A percentile compares a stretch with the other conserved stretches of the same genome.
These are phyloP conservation scores for Aegithalos caudatus DNA, from an alignment of 2,113 vertebrate species.

Conservation along the genomic window DNA sequence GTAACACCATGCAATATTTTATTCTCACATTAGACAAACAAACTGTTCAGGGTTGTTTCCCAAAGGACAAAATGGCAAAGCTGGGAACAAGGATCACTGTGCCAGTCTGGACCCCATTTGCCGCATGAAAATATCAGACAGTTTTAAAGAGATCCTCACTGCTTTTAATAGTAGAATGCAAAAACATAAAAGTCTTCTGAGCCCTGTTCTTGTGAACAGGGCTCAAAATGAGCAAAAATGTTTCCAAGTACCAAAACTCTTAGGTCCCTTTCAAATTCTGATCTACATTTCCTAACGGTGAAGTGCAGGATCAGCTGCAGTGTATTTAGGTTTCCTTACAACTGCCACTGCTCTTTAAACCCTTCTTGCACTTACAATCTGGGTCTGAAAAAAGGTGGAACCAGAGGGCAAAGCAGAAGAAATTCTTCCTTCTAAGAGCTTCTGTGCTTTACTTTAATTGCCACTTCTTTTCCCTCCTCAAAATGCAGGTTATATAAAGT, in stretches of 20 bases:
- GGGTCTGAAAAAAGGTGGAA: not conserved
- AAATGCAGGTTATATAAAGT: not conserved
- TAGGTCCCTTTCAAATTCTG: not conserved
- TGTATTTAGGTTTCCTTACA: not conserved
- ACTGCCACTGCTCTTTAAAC: not conserved
- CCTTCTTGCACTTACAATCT: not conserved
- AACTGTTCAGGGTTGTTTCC: not conserved
- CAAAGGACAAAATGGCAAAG: not conserved
- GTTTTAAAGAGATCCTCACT: not conserved
- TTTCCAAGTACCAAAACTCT: not conserved
- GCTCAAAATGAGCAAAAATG: not conserved
- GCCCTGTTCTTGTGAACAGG: not conserved
- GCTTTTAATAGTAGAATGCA: not conserved
- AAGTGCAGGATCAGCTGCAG: not conserved
- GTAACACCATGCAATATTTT: not conserved
- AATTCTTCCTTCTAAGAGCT: not conserved
- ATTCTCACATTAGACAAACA: not conserved
- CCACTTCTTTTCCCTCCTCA: not conserved
- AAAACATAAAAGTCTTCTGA: not conserved
- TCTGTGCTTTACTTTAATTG: not conserved
- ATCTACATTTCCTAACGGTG: not conserved
- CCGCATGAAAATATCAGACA: not conserved
- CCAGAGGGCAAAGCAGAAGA: not conserved
- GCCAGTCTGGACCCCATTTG: not conserved
- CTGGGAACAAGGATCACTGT: not conserved